Conservation (phyloP, 2,888 invertebrate species). For the Ichneumoninae sp. region DNA sequence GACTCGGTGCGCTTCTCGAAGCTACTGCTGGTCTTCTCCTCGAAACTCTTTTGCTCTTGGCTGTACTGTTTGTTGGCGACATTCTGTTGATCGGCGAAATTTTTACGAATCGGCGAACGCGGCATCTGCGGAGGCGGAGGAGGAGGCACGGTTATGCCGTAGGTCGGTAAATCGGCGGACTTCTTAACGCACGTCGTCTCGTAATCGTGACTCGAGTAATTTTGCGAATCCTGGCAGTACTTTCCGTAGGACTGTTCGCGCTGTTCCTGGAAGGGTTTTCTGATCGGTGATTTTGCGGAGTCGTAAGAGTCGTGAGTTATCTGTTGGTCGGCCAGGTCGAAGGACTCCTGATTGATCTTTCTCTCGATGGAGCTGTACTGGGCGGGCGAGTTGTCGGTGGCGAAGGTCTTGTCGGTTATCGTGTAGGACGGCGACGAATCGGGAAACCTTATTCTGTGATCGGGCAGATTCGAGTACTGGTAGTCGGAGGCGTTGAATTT, state of each 20-base stretch:
- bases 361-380: constrained; percentile 80
- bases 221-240: constrained; percentile 67
- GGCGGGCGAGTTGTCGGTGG: constrained; percentile 73
- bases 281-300: constrained; percentile 70
- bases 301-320: constrained; percentile 44
- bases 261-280: constrained; percentile 66
- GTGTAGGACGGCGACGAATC: constrained; percentile 62
- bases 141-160: constrained; percentile 32
- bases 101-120: constrained; percentile 55
- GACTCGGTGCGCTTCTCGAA: constrained; percentile 69
- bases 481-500: constrained; percentile 62
- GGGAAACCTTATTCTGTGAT: constrained; percentile 43
- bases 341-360: constrained; percentile 77
- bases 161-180: constrained; percentile 20
- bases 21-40: constrained; percentile 30
- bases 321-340: constrained; percentile 43
- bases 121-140: constrained; percentile 58
- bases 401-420: constrained; percentile 68
- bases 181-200: constrained; percentile 48
- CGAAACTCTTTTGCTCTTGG: constrained; percentile 54
- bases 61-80: constrained; percentile 17
- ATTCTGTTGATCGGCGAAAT: constrained; percentile 37
- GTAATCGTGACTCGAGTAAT: constrained; percentile 66
- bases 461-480: constrained; percentile 19
- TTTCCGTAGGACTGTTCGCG: constrained; percentile 68